Conservation (phyloP, 2,797 vertebrate genomes). For the Sandelia bainsii region DNA sequence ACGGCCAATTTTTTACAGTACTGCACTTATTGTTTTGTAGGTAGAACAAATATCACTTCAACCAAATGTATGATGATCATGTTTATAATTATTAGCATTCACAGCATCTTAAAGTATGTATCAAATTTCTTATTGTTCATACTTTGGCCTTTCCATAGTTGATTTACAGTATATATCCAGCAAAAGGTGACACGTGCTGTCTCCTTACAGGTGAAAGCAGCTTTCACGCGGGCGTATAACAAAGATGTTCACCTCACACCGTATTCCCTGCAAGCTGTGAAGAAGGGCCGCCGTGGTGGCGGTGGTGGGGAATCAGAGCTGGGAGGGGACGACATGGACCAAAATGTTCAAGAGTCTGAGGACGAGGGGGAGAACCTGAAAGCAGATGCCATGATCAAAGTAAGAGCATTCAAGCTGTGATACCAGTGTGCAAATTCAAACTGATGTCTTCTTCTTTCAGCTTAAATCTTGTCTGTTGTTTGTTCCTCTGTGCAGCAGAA, state of each 20-base stretch:
- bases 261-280: conserved; percentile 89
- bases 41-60: too few relatives aligned
- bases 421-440: not conserved
- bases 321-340: conserved; percentile 65
- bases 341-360: conserved; percentile 75
- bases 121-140: too few relatives aligned
- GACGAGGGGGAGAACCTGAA: conserved; percentile 85
- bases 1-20: too few relatives aligned
- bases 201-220: conserved; percentile 91
- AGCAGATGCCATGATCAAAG: conserved; percentile 96
- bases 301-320: conserved; percentile 73
- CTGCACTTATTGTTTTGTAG: too few relatives aligned
- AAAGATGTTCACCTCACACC: conserved; percentile 92
- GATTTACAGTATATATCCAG: not conserved
- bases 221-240: conserved; percentile 96
- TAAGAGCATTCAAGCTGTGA: conserved; percentile 59
- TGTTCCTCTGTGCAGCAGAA: conserved; percentile 85
- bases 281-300: conserved; percentile 77
- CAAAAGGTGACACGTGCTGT: not conserved
- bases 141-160: not conserved
- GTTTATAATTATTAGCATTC: too few relatives aligned
- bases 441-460: not conserved
- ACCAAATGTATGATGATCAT: too few relatives aligned
- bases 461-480: not conserved
- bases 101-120: too few relatives aligned